phyloP scores from a whole-genome alignment of 2,888 invertebrate genomes.

The Pseudococcus longispinus region DNA sequence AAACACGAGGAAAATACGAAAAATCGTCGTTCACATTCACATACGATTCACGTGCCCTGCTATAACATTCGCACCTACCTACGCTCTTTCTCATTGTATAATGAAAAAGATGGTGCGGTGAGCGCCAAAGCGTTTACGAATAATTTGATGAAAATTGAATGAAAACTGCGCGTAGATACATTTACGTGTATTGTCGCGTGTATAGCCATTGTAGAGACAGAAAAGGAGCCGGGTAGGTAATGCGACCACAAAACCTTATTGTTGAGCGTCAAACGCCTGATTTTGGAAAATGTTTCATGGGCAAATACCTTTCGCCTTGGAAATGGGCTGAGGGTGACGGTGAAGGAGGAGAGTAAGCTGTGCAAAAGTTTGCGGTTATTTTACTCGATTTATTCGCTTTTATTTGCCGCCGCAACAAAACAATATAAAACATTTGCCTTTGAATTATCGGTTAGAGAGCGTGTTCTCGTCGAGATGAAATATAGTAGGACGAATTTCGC shows the following conservation, averaged over 20 bases:
- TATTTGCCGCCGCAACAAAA: conserved; percentile 25
- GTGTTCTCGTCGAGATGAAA: not conserved
- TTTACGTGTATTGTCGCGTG: conserved; percentile 21
- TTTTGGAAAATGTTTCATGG: conserved; percentile 32
- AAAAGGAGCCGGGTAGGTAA: not conserved
- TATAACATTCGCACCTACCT: not conserved
- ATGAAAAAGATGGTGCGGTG: not conserved
- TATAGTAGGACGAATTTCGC: not conserved
- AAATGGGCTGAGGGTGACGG: not conserved
- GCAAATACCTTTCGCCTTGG: conserved; percentile 22
- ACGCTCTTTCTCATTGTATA: not conserved
- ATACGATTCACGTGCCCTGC: not conserved
- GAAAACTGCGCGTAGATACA: conserved; percentile 10
- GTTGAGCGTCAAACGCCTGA: conserved; percentile 29
- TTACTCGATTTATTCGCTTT: conserved; percentile 38
- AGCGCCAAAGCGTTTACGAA: not conserved
- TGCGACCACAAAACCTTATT: not conserved
- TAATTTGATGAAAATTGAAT: conserved; percentile 31
- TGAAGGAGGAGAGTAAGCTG: too few relatives aligned
- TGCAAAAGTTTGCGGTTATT: conserved; percentile 33
- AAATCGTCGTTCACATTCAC: not conserved
- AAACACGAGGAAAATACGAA: not conserved
- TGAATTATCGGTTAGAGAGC: conserved; percentile 1
- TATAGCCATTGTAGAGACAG: not conserved
- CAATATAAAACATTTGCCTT: conserved; percentile 37